Percentiles rank a stretch among this genome's conserved stretches.
Evolutionary conservation across 1,140 invertebrate genomes (phyloP).

Genomic region (Drosophila busckii): DNA sequence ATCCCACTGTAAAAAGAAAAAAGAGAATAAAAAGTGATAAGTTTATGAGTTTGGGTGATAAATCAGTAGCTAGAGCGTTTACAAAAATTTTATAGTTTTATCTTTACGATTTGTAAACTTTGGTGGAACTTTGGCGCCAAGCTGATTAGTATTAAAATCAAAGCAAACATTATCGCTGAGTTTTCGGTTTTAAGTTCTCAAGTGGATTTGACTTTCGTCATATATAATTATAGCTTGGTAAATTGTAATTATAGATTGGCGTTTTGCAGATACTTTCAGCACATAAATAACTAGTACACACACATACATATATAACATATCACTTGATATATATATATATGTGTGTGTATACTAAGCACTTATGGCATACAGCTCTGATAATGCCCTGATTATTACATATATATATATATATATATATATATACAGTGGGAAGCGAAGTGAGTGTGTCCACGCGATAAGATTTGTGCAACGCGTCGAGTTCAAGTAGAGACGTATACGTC

Average conservation of each 20-base stretch:
- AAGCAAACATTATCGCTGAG: conserved; percentile 31
- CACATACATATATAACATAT: conserved; percentile 5
- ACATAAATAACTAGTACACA: conserved; percentile 26
- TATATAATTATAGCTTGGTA: conserved; percentile 65
- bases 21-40: conserved; percentile 6
- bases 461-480: conserved; percentile 64
- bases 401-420: neutral
- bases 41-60: neutral
- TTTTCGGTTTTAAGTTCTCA: too few species aligned
- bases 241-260: conserved; percentile 67
- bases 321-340: conserved; percentile 3
- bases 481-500: conserved; percentile 44
- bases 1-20: conserved; percentile 84
- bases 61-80: neutral
- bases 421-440: conserved; percentile 33
- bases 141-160: conserved; percentile 38
- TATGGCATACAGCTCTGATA: conserved; percentile 32
- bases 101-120: neutral
- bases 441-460: conserved; percentile 55
- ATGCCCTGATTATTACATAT: conserved; percentile 30
- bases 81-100: neutral
- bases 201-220: conserved; percentile 56
- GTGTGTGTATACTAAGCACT: neutral
- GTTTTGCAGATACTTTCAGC: neutral
- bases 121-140: conserved; percentile 17